phyloP scores from a whole-genome alignment of 2,888 invertebrate genomes.

The Panopea generosa region DNA sequence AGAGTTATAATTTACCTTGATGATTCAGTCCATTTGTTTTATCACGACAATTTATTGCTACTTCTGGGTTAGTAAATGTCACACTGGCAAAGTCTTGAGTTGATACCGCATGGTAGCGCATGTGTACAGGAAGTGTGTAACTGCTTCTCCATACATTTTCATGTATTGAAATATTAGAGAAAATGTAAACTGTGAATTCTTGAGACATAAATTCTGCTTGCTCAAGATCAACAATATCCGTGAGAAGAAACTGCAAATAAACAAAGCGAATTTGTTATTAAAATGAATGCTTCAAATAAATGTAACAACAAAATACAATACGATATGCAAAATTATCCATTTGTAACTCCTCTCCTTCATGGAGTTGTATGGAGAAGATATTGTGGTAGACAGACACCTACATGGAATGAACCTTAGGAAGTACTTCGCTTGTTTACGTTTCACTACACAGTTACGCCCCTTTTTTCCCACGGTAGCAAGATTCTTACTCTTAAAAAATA shows the following conservation, averaged over 20 bases:
- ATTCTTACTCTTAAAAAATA: too few relatives aligned
- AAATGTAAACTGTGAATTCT: constrained; percentile 62
- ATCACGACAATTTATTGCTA: constrained; percentile 40
- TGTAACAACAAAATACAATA: not conserved
- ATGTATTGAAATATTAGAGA: constrained; percentile 35
- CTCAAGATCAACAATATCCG: constrained; percentile 71
- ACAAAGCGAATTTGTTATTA: too few relatives aligned
- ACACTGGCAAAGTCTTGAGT: constrained; percentile 39
- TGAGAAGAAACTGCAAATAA: constrained; percentile 66
- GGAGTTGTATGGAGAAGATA: too few relatives aligned
- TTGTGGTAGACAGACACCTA: too few relatives aligned
- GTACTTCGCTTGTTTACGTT: too few relatives aligned
- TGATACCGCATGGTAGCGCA: constrained; percentile 74
- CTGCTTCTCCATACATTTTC: constrained; percentile 34
- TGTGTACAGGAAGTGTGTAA: constrained; percentile 73
- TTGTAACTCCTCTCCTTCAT: too few relatives aligned
- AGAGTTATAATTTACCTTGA: constrained; percentile 22
- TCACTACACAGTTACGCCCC: too few relatives aligned
- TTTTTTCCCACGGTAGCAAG: too few relatives aligned
- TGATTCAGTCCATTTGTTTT: constrained; percentile 8
- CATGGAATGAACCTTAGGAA: too few relatives aligned
- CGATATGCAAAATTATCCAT: too few relatives aligned
- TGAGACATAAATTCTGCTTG: constrained; percentile 72
- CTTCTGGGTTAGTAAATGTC: constrained; percentile 49
- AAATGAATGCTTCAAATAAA: not conserved